Base-by-base conservation (phyloP, 2,113 vertebrate species). In the Urocitellus parryii region DNA sequence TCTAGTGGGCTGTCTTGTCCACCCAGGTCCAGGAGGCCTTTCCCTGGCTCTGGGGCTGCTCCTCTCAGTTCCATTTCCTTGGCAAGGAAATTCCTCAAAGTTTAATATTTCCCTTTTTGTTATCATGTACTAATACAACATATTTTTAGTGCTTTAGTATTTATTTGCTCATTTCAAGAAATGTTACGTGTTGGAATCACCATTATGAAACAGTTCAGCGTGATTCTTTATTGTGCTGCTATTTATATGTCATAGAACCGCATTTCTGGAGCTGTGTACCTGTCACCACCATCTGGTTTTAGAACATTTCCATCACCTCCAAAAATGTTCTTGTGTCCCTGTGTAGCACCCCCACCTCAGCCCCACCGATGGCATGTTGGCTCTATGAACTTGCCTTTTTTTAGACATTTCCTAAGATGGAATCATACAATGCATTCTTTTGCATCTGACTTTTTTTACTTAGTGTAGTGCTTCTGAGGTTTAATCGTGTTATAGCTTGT, bases 361-460 rank as follows among this genome's bases (percentile, higher is more conserved):
- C 34, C 13, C 24, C 11, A 8, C 17, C 29, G 74, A 68, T 25
- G 13, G n/a, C 6, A 22, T 20, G 93, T 83, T 39, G 27, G 56
- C 16, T 51, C 65, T 56, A 8, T 73, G 73, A 76, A 80, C 70
- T 84, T 88, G 48, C 63, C 87, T 87, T 95, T 94, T 94, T 96
- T 68, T 89, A 61, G 51, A 25, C 37, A 42, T 81, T 89, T 91
- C 83, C 39, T 42, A 81, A 91, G 85, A 85, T 92, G 74, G 67
- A 80, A 65, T 56, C 68, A 13, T 51, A 39, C 8, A 77, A 67
- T 45, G 34, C 45, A 56, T 87, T 87, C 70, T 65, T 94, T 61
- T 51, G 34, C 14, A 39, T 87, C 74, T 94, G 76, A n/a, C 76
- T 68, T 90, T 63, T 90, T 77, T 53, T 61, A 77, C 61, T 14